A percentile compares a stretch with the other conserved stretches of the same genome.
phyloP scores from a whole-genome alignment of 2,113 vertebrate species.

The Acinonyx jubatus region DNA sequence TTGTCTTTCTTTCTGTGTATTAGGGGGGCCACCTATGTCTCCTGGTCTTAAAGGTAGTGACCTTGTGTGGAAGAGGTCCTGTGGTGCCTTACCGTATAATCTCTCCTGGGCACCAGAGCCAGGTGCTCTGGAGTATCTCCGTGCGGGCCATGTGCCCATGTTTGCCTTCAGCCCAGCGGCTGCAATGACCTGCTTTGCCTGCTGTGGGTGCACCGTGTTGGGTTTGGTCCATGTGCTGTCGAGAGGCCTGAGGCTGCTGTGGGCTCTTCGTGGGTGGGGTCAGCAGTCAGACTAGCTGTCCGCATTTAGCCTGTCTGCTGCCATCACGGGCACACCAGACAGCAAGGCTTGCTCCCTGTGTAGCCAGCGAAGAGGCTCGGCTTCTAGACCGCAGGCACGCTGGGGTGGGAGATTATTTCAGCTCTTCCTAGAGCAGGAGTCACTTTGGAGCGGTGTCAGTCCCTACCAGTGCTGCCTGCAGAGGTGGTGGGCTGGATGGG shows the following conservation, averaged over 20 bases:
- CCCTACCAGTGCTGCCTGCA: not conserved
- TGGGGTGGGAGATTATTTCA: not conserved
- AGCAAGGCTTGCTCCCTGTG: not conserved
- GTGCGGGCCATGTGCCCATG: not conserved
- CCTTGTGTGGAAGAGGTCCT: not conserved
- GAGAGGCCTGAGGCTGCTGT: not conserved
- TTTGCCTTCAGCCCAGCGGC: not conserved
- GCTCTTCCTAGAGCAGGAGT: not conserved
- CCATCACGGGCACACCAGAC: rapidly evolving
- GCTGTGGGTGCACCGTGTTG: not conserved
- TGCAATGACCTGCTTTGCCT: not conserved
- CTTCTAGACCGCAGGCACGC: not conserved
- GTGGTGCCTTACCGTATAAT: not conserved
- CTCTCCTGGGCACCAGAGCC: not conserved
- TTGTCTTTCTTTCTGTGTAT: not conserved
- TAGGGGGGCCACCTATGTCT: not conserved
- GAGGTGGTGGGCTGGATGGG: not conserved
- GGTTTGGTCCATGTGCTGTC: not conserved
- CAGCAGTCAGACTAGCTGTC: not conserved
- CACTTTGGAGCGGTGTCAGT: not conserved
- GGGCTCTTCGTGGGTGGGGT: not conserved
- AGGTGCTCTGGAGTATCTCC: not conserved
- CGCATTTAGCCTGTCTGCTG: not conserved
- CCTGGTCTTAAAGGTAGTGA: not conserved
- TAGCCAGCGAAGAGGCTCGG: not conserved